Conservation (phyloP, 2,797 vertebrate genomes). For the Rhabdomys pumilio region DNA sequence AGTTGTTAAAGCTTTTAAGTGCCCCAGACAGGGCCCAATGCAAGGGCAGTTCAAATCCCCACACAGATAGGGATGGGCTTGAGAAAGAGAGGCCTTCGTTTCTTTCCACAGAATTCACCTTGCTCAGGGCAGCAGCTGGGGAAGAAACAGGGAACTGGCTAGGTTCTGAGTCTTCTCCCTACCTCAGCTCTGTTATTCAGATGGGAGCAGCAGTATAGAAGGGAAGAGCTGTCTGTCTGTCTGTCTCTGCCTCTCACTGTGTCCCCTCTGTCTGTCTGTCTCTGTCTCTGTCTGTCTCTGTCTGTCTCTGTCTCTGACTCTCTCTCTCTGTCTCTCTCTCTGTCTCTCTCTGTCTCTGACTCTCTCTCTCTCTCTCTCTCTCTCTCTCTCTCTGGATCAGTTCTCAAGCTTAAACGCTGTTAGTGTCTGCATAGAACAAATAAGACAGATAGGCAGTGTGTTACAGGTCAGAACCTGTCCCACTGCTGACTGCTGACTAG, state of each 20-base stretch:
- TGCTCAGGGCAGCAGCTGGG: slow-evolving; percentile 50
- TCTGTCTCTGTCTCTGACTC: neutral
- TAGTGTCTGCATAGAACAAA: slow-evolving; percentile 17
- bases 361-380: neutral
- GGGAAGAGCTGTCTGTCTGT: neutral
- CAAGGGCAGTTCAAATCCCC: slow-evolving; percentile 91
- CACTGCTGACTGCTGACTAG: neutral
- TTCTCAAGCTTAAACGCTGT: slow-evolving; percentile 50
- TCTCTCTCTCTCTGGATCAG: too few species aligned
- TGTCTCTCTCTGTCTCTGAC: neutral
- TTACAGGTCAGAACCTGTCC: neutral
- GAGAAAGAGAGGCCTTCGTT: slow-evolving; percentile 68
- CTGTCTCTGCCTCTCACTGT: neutral
- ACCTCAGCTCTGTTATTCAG: neutral
- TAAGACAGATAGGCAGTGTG: neutral
- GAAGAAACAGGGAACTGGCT: slow-evolving; percentile 17
- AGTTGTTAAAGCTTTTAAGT: slow-evolving; percentile 88
- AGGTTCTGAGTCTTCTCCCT: neutral
- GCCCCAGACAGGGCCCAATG: slow-evolving; percentile 71
- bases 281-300: neutral
- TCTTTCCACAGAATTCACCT: slow-evolving; percentile 50
- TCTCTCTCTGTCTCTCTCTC: neutral
- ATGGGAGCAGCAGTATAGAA: neutral
- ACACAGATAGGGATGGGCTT: slow-evolving; percentile 71
- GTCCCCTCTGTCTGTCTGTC: neutral